A percentile compares a stretch with the other conserved stretches of the same genome.
phyloP scores from a whole-genome alignment of 2,113 vertebrate species.

The Urocynchramus pylzowi region DNA sequence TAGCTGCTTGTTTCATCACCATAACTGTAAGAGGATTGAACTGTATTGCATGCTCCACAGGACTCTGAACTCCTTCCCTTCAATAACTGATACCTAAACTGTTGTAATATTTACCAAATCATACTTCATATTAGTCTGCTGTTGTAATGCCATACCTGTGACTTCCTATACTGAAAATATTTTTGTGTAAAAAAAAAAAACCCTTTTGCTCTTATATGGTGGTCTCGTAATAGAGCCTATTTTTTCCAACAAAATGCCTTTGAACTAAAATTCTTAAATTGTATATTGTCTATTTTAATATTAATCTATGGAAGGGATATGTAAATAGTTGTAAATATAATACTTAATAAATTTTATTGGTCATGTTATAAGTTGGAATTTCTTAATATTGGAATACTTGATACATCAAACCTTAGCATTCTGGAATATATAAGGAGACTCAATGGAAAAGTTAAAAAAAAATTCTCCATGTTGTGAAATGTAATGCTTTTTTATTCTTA shows the following conservation, averaged over 20 bases:
- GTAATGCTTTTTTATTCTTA: not conserved
- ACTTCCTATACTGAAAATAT: slow-evolving; percentile 73
- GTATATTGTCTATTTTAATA: slow-evolving; percentile 99
- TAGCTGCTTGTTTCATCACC: slow-evolving; percentile 79
- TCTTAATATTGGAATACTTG: slow-evolving; percentile 52
- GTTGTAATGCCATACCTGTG: slow-evolving; percentile 68
- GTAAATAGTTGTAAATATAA: slow-evolving; percentile 98
- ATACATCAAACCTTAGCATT: slow-evolving; percentile 41
- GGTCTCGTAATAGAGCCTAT: slow-evolving; percentile 90
- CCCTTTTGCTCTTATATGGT: slow-evolving; percentile 77
- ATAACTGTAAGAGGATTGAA: slow-evolving; percentile 79
- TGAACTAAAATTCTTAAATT: slow-evolving; percentile 96
- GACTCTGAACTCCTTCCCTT: slow-evolving; percentile 69
- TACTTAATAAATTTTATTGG: slow-evolving; percentile 99
- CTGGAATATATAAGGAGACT: not conserved
- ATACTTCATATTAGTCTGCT: slow-evolving; percentile 72
- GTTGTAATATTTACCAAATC: slow-evolving; percentile 76
- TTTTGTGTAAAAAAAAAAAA: slow-evolving; percentile 80
- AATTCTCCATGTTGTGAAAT: not conserved
- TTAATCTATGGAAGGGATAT: slow-evolving; percentile 92
- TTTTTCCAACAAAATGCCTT: slow-evolving; percentile 92
- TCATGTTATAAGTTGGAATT: slow-evolving; percentile 81
- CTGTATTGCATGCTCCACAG: slow-evolving; percentile 88
- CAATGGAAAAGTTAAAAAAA: not conserved
- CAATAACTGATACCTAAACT: slow-evolving; percentile 72